phyloP scores from a whole-genome alignment of 2,797 vertebrate species.

The Danio choprae region DNA sequence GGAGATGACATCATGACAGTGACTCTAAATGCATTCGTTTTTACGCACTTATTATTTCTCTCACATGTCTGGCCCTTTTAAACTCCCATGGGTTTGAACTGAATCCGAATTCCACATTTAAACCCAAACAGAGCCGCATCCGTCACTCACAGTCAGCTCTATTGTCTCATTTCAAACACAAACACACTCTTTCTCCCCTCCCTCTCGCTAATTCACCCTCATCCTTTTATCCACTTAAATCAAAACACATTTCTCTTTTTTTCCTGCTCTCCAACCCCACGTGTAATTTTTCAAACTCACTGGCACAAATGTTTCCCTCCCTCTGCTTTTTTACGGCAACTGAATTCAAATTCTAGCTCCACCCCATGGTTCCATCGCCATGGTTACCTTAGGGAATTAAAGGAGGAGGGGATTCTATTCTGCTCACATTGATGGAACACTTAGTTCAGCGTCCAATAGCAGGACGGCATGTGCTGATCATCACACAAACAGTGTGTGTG shows the following conservation, averaged over 20 bases:
- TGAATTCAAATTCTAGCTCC: conserved; percentile 82
- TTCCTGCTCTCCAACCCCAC: background rate
- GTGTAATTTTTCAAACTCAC: conserved; percentile 76
- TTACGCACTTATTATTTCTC: background rate
- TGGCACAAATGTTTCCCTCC: conserved; percentile 64
- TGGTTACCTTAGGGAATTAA: conserved; percentile 81
- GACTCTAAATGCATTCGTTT: too few relatives aligned
- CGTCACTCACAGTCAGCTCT: conserved; percentile 65
- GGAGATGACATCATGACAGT: too few relatives aligned
- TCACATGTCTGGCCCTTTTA: conserved; percentile 5
- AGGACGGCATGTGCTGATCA: conserved; percentile 12
- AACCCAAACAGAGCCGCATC: conserved; percentile 69
- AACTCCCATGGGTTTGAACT: background rate
- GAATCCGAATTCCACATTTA: conserved; percentile 57
- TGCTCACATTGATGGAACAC: conserved; percentile 72
- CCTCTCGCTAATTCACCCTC: conserved; percentile 44
- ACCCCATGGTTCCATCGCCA: conserved; percentile 74
- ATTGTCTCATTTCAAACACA: conserved; percentile 69
- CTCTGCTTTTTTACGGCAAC: conserved; percentile 75
- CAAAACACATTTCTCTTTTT: conserved; percentile 61
- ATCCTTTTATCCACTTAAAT: conserved; percentile 62
- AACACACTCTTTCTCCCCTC: conserved; percentile 55
- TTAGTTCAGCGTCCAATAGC: conserved; percentile 51
- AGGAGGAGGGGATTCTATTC: conserved; percentile 50
- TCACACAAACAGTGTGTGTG: background rate